Conservation (phyloP, 2,113 vertebrate genomes). For the Triplophysa dalaica region DNA sequence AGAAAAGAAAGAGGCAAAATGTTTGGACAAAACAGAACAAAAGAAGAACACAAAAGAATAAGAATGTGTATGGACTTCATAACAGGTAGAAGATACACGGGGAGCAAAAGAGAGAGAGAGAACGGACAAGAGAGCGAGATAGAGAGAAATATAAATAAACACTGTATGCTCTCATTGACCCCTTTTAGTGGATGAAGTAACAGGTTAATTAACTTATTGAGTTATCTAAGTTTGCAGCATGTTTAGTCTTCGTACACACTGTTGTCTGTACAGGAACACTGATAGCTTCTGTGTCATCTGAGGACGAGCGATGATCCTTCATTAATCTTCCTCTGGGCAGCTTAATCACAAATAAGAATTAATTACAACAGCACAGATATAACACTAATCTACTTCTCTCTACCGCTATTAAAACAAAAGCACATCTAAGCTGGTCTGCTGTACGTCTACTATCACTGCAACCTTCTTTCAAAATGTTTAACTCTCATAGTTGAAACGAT, state of each 20-base stretch:
- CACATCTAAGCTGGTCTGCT: not conserved
- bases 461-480: not conserved
- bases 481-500: no score
- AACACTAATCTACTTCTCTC: not conserved
- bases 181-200: not conserved
- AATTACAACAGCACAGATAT: not conserved
- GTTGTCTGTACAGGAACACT: not conserved
- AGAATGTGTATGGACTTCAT: not conserved
- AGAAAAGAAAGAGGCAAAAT: not conserved
- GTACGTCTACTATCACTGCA: not conserved
- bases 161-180: not conserved
- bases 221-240: slow-evolving; percentile 16
- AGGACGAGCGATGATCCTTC: slow-evolving; percentile 17
- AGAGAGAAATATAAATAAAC: not conserved
- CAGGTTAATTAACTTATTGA: not conserved
- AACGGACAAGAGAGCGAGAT: not conserved
- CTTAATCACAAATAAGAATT: slow-evolving; percentile 34
- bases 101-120: not conserved
- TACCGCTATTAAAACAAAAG: not conserved
- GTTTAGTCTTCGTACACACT: slow-evolving; percentile 8
- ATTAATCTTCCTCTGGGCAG: slow-evolving; percentile 32
- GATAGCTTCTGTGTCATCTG: slow-evolving; percentile 14
- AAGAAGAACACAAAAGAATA: not conserved
- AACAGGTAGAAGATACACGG: not conserved
- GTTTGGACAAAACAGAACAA: not conserved